Base-by-base conservation (phyloP, 2,888 invertebrate genomes). In the Hypomecis atomaria region DNA sequence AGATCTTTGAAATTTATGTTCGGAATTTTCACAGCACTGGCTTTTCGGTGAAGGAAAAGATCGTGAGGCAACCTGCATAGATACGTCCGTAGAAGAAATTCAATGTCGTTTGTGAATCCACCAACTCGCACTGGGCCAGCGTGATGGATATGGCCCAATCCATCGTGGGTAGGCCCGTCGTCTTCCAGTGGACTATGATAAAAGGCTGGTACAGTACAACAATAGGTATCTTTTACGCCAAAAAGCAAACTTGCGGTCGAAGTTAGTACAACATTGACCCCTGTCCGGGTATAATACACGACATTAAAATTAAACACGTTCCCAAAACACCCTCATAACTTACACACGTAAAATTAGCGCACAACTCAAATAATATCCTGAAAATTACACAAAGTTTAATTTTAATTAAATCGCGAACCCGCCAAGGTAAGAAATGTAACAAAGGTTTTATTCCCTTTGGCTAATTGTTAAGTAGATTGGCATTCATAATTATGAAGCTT, bases 381-480 rank as follows among this genome's bases (percentile, higher is more conserved):
- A 71, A 69, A 71, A 65, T 65, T 67, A 70, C 63, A 59, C 50
- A 61, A 63, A 66, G 71, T 73, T 71, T 67, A 71, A 72, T 75
- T 77, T 73, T 71, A 78, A 78, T 79, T 75, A 74, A 76, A 78
- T 73, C 70, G 65, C 62, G 71, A 75, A 70, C 72, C 62, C 66
- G 69, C 63, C 44, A 69, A 77, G 71, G 76, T 73, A 78, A 74
- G 69, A 69, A 71, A 73, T 68, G 74, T 69, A 55, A 67, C 69
- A 75, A 73, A 69, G 74, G 70, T 72, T 75, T 72, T 71, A 70
- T 71, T 69, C 69, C 73, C 62, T 73, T 75, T 72, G 67, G 71
- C 66, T 70, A 71, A 73, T 71, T 79, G 72, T 74, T 71, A 77
- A 78, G 71, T 74, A 76, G 78, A 79, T 79, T 79, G 79, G 71